Base-by-base conservation (phyloP, 2,797 vertebrate genomes). In the Huso huso region DNA sequence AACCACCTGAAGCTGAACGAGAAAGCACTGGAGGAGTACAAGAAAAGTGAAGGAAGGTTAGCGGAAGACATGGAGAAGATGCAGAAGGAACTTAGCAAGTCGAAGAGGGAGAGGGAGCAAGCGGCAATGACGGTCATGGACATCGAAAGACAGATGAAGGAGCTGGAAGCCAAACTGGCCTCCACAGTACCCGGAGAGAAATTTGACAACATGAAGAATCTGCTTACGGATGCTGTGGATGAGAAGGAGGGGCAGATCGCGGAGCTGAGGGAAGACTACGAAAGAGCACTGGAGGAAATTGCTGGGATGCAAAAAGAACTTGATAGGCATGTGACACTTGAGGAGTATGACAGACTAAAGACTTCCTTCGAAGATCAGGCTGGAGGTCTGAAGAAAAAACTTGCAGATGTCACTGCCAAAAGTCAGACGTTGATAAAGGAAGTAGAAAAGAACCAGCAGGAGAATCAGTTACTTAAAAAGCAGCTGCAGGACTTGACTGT, bases 1-100 rank as follows among this genome's bases (percentile, higher is more conserved):
- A 96, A 94, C 77, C 95, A 95, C 59, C 87, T 99, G 65, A 95
- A 89, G 69, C 95, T 95, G 76, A 95, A 89, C 0, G 95, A 98
- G 69, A 81, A 95, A 76, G 81, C 95, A 50, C 76, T 95, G 37
- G 93, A 93, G 52, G 94, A 96, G 76, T 92, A 96, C 73, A 93
- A 85, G 83, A 87, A 83, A 75, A 94, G 94, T 0, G 93, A 95
- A 73, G 87, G 84, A 49, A 88, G 85, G 76, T 79, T 98, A 58
- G 76, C 89, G 1, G 83, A 90, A 0, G 95, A 97, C 13, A 89
- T 86, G 0, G 91, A 93, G 7, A 82, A 76, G 52, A 74, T 98
- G 69, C 88, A 88, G 75, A 89, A 86, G 71, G 93, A 94, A 8
- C 73, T 94, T 0, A 82, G 69, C 1, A 79, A 68, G 68, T 77